A percentile compares a stretch with the other conserved stretches of the same genome.
phyloP scores from a whole-genome alignment of 2,797 vertebrate genomes.

The Ptychobarbus kaznakovi region DNA sequence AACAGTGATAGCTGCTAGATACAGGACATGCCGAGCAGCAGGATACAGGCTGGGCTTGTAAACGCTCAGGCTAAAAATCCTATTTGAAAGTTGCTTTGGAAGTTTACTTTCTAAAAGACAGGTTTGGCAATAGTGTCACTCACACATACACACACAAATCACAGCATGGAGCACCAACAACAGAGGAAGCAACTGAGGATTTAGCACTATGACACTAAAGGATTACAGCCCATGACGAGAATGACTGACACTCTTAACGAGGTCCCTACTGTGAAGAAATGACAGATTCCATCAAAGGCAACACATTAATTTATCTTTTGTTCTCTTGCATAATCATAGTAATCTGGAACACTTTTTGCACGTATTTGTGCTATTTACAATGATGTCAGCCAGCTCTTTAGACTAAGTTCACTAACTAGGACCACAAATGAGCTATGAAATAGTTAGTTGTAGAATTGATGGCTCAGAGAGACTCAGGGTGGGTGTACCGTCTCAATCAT shows the following conservation, averaged over 20 bases:
- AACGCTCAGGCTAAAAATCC: background rate
- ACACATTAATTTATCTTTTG: slow-evolving; percentile 4
- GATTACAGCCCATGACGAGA: slow-evolving; percentile 20
- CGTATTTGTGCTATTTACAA: slow-evolving; percentile 3
- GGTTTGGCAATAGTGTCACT: background rate
- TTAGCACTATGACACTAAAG: slow-evolving; percentile 27
- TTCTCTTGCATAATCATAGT: background rate
- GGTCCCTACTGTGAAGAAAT: slow-evolving; percentile 3
- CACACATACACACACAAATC: background rate
- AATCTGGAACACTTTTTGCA: slow-evolving; percentile 1
- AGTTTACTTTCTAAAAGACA: slow-evolving; percentile 3
- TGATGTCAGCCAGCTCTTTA: background rate
- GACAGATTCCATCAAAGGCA: background rate
- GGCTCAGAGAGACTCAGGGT: too few relatives aligned
- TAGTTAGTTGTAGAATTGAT: too few relatives aligned
- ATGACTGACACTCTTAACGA: slow-evolving; percentile 32
- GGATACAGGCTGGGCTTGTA: background rate
- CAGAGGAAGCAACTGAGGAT: slow-evolving; percentile 7
- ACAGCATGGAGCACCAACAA: slow-evolving; percentile 11
- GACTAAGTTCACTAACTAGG: background rate
- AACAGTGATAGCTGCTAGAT: background rate
- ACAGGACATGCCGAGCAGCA: background rate
- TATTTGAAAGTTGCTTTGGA: slow-evolving; percentile 15
- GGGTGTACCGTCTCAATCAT: too few relatives aligned
- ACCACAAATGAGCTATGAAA: too few relatives aligned